These are phyloP conservation scores for Cyanoramphus novaezelandiae DNA, from an alignment of 2,113 vertebrate species.

Conservation along the genomic window DNA sequence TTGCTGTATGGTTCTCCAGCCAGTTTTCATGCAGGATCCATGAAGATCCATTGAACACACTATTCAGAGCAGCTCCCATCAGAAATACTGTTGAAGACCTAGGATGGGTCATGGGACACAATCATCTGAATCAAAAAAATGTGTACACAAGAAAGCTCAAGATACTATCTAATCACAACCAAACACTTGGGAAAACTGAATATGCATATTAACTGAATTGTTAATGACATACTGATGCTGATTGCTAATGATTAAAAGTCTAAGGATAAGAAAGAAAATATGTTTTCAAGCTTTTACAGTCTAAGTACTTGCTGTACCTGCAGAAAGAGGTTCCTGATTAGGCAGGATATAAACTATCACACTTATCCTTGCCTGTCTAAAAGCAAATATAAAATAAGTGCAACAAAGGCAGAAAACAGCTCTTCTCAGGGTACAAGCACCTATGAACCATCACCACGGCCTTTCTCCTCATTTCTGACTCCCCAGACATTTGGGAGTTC, in stretches of 20 bases:
- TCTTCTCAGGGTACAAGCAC: not conserved
- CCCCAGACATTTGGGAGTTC: not conserved
- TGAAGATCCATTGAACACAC: not conserved
- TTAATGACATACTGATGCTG: not conserved
- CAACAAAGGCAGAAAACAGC: not conserved
- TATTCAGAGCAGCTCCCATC: not conserved
- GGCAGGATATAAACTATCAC: not conserved
- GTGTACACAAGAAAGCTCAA: accelerated
- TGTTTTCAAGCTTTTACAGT: not conserved
- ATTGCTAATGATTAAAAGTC: not conserved
- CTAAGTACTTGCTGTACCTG: not conserved
- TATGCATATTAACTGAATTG: not conserved
- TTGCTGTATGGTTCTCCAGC: not conserved
- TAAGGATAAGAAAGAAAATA: not conserved
- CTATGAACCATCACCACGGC: not conserved
- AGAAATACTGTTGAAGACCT: not conserved
- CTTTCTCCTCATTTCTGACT: not conserved
- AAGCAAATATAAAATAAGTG: not conserved
- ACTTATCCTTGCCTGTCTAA: not conserved
- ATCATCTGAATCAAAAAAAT: not conserved
- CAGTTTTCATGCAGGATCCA: not conserved
- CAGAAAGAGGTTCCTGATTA: not conserved
- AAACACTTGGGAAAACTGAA: not conserved
- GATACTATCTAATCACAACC: not conserved
- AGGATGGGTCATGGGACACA: not conserved